Evolutionary conservation across 2,797 vertebrate genomes (phyloP), one percentile per base, ranked within the genome.

Genomic region (Microhierax caerulescens): DNA sequence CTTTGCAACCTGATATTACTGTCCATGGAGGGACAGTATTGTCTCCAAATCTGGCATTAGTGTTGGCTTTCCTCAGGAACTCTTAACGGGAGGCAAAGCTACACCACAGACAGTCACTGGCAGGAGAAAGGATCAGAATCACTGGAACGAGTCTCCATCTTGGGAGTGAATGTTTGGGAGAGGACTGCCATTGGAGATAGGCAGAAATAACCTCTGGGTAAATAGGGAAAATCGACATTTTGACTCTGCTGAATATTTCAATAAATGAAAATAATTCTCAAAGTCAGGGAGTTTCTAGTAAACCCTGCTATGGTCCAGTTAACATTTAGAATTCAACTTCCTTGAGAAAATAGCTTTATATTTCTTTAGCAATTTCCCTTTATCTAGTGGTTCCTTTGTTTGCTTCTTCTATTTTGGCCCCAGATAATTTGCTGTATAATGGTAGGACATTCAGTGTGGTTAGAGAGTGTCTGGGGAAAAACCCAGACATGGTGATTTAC

Each of bases 11-110:
- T 85, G 90, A 59, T 83, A 93, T 96, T 95, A 95, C 69, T 61
- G 85, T 94, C 83, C 88, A 73, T 53, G 61, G 95, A 97, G 81
- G 95, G 87, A 92, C 74, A 95, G 87, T 68, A 90, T 94, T 96
- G 88, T 96, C 91, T 96, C 91, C 85, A 96, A 96, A 91, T 72
- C 69, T 90, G 94, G 89, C 90, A 93, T 92, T 96, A 96, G 50
- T 50, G 69, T 67, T 94, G 88, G 91, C 90, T 95, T 89, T 94
- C 78, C 76, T 72, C 88, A 91, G 93, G 79, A 97, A 90, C 84
- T 36, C 48, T 95, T 95, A 90, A 54, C 0, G 2, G 85, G 92
- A 94, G 68, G 77, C 80, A 82, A 93, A 95, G 39, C 91, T 77
- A 68, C 5, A 8, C 75, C 61, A 76, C 59, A 96, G 87, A 80